Base-by-base conservation (phyloP, 2,888 invertebrate genomes). In the Heliconius ismenius region DNA sequence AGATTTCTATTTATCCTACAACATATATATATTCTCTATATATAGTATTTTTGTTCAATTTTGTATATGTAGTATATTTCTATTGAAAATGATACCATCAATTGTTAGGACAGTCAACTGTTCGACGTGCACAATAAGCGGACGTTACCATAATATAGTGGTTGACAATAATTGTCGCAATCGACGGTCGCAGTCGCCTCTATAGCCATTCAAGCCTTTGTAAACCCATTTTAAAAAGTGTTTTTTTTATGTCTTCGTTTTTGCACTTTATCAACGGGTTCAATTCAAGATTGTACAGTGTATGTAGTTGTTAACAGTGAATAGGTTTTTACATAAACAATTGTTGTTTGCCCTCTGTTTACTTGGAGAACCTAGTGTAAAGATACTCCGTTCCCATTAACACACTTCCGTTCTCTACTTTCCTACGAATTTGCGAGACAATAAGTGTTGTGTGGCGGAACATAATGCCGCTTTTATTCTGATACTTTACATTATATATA, bases 71-170 rank as follows among this genome's bases (percentile, higher is more conserved):
- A 69, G 49, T 43, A 43, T 54, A 63, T 28, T n/a, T 86, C 86
- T 91, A 91, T 91, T 89, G 88, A 39, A 67, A 67, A 39, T 39
- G 24, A 67, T 84, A 86, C 82, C 83, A 60, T 60, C 73, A 43
- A 81, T 76, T 81, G 84, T 83, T 74, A 70, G 84, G 87, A 86
- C 86, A 86, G 87, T 84, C 88, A 87, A 86, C 83, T 88, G 88
- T 86, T 88, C 87, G 89, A 87, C 85, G 89, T 86, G 86, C 85
- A 92, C 92, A 92, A 92, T 92, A 89, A 89, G 88, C 92, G 91
- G 91, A 92, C 91, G 90, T 90, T 86, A 88, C 90, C 88, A 89
- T 92, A 89, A 84, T 83, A 81, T 81, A 81, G 76, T 75, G 76
- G 83, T 85, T 81, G 84, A 87, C 86, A 86, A 88, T 89, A 86